Conservation (phyloP, 2,113 vertebrate genomes). For the Mirza zaza region DNA sequence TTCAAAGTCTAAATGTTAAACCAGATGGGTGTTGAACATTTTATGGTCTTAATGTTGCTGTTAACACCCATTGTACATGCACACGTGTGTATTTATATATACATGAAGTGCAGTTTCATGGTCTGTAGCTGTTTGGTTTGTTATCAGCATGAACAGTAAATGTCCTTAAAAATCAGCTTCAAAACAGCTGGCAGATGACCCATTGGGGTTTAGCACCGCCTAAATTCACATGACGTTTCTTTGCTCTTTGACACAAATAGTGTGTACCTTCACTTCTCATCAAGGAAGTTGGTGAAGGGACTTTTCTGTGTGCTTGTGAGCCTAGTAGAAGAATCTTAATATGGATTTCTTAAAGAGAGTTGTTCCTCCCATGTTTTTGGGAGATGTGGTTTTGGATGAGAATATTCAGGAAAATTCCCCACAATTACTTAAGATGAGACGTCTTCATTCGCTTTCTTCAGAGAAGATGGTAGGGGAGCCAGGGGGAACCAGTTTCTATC, state of each 20-base stretch:
- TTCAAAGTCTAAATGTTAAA: constrained; percentile 56
- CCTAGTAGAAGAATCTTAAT: constrained; percentile 52
- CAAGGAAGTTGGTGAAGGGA: constrained; percentile 79
- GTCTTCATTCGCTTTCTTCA: constrained; percentile 87
- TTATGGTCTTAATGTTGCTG: constrained; percentile 18
- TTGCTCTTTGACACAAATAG: constrained; percentile 76
- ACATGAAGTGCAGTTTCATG: constrained; percentile 46
- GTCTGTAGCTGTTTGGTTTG: constrained; percentile 69
- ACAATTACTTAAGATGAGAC: constrained; percentile 90
- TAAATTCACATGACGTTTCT: constrained; percentile 84
- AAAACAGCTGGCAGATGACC: constrained; percentile 88
- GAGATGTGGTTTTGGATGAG: constrained; percentile 85
- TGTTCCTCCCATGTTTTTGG: constrained; percentile 87
- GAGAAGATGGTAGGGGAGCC: constrained; percentile 89
- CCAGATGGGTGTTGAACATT: not conserved
- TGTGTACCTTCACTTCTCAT: constrained; percentile 73
- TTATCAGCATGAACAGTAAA: constrained; percentile 88
- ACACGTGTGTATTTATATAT: not conserved
- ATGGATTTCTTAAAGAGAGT: constrained; percentile 97
- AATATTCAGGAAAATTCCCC: constrained; percentile 85
- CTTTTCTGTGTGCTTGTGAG: not conserved
- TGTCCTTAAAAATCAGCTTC: constrained; percentile 89
- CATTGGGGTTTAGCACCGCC: constrained; percentile 82
- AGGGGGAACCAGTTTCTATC: not conserved
- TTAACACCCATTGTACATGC: not conserved